Evolutionary conservation across 2,113 vertebrate genomes (phyloP).

Genomic region (Rhizomys pruinosus): DNA sequence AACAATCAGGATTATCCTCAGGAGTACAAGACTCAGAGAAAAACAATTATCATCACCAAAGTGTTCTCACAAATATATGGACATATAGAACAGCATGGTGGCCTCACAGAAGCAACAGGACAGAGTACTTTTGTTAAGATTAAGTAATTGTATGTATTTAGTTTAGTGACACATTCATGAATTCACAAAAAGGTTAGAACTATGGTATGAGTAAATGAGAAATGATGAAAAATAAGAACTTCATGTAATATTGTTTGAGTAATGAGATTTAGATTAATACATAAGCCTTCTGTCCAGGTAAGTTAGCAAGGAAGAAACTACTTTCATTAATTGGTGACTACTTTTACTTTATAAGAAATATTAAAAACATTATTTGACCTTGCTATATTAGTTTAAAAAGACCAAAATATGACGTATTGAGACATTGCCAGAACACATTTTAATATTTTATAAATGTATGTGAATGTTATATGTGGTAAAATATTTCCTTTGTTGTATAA

Average conservation of each 20-base stretch:
- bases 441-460: background rate
- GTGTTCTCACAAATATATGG: background rate
- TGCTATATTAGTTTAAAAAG: background rate
- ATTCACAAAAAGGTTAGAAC: background rate
- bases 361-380: constrained; percentile 14
- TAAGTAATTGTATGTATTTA: background rate
- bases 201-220: background rate
- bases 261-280: background rate
- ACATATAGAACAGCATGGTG: background rate
- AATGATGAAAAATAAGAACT: background rate
- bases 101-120: accelerated
- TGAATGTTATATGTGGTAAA: background rate
- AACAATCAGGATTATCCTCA: background rate
- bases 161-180: background rate
- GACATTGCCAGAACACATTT: background rate
- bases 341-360: background rate
- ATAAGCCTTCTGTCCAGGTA: background rate
- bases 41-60: background rate
- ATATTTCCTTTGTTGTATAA: background rate
- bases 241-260: background rate
- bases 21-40: background rate
- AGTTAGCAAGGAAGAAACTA: background rate
- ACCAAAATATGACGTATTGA: background rate
- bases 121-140: accelerated
- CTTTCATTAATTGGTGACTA: background rate